phyloP scores from a whole-genome alignment of 2,113 vertebrate genomes.

The Delphinapterus leucas region DNA sequence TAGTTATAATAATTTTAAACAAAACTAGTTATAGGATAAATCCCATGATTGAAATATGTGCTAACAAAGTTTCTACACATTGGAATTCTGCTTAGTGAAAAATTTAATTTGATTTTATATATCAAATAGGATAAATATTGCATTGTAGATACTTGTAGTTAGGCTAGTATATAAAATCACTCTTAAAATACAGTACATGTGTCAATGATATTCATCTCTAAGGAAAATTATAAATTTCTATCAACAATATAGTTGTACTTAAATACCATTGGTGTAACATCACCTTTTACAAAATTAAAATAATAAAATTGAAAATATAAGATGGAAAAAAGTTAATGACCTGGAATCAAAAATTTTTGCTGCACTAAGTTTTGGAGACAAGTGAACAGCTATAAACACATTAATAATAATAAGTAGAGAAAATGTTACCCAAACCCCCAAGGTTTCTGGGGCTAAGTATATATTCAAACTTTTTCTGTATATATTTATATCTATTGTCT shows the following conservation, averaged over 20 bases:
- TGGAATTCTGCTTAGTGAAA: background rate
- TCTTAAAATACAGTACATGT: background rate
- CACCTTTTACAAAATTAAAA: background rate
- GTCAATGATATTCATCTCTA: background rate
- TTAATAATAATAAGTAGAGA: background rate
- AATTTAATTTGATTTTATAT: background rate
- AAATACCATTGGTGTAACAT: background rate
- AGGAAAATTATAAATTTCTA: background rate
- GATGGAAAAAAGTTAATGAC: background rate
- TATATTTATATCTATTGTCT: background rate
- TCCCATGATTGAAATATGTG: background rate
- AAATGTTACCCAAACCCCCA: background rate
- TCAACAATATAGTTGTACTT: background rate
- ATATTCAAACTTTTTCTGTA: background rate
- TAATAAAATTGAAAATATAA: background rate
- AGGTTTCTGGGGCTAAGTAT: background rate
- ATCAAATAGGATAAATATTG: background rate
- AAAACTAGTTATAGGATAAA: background rate
- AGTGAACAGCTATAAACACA: background rate
- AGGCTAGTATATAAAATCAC: background rate
- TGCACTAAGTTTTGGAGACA: background rate
- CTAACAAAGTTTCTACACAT: background rate
- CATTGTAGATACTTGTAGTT: background rate
- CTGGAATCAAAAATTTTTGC: background rate
- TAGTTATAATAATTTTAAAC: background rate